Evolutionary conservation across 2,113 vertebrate species (phyloP).

Genomic region (Ageneiosus marmoratus): DNA sequence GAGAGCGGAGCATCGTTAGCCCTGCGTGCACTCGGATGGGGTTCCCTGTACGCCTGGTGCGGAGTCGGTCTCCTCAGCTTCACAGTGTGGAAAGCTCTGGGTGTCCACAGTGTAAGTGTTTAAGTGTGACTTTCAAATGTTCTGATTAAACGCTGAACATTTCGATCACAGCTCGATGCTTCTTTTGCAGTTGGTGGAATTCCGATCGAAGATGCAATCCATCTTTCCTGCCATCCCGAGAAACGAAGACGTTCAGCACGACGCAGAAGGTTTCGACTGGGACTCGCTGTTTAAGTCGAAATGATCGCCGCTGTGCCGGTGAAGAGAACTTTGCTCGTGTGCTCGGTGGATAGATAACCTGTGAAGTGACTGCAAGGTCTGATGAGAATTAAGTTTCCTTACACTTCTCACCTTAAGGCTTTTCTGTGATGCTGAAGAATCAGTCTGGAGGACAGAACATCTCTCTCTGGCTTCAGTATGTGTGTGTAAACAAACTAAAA

Average conservation of each 20-base stretch:
- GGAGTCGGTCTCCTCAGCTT: conserved; percentile 86
- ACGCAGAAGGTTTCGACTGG: conserved; percentile 72
- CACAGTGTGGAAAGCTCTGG: conserved; percentile 84
- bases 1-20: conserved; percentile 87
- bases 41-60: conserved; percentile 86
- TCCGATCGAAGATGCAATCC: conserved; percentile 85
- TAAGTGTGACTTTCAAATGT: background rate
- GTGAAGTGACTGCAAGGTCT: background rate
- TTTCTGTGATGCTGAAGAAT: background rate
- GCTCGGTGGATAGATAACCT: background rate
- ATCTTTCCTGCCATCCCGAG: conserved; percentile 85
- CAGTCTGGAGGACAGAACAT: background rate
- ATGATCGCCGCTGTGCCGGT: conserved; percentile 50
- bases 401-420: background rate
- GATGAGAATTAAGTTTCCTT: background rate
- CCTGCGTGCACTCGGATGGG: conserved; percentile 87
- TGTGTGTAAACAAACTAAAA: background rate
- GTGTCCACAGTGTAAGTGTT: conserved; percentile 84
- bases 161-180: background rate
- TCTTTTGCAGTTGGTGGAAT: conserved; percentile 81
- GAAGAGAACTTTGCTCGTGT: background rate
- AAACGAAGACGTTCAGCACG: conserved; percentile 57
- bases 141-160: background rate
- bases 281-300: conserved; percentile 81
- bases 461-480: background rate